These are phyloP conservation scores for Rhea pennata DNA, from an alignment of 2,113 vertebrate genomes.

Conservation along the genomic window DNA sequence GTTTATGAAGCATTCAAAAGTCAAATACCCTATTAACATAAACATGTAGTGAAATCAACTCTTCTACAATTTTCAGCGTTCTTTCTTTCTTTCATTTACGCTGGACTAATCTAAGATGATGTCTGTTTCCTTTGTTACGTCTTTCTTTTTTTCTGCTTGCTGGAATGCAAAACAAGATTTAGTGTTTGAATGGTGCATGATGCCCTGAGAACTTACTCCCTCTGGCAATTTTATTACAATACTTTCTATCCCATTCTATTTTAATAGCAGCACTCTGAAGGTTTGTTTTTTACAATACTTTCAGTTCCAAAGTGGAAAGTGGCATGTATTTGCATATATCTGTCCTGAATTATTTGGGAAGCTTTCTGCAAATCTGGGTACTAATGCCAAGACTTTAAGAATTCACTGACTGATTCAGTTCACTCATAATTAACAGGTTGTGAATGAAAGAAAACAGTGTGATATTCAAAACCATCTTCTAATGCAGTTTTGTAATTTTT, in stretches of 20 bases:
- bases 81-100: conserved; percentile 75
- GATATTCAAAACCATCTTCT: neutral
- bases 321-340: neutral
- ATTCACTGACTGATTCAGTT: neutral
- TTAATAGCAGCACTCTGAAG: neutral
- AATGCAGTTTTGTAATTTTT: neutral
- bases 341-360: conserved; percentile 1
- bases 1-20: conserved; percentile 90
- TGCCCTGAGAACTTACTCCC: conserved; percentile 17
- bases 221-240: conserved; percentile 24
- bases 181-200: neutral
- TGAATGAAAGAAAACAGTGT: neutral
- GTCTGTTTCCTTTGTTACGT: conserved; percentile 65
- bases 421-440: neutral
- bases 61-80: conserved; percentile 79
- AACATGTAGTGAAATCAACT: conserved; percentile 85
- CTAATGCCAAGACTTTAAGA: neutral
- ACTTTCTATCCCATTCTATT: conserved; percentile 16
- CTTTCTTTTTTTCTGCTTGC: conserved; percentile 53
- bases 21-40: conserved; percentile 88
- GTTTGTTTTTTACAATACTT: neutral
- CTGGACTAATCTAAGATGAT: conserved; percentile 74
- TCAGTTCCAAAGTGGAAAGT: conserved; percentile 15
- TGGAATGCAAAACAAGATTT: conserved; percentile 70
- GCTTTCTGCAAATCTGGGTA: conserved; percentile 17